phyloP scores from a whole-genome alignment of 2,113 vertebrate genomes.

The Leptocoma aspasia region DNA sequence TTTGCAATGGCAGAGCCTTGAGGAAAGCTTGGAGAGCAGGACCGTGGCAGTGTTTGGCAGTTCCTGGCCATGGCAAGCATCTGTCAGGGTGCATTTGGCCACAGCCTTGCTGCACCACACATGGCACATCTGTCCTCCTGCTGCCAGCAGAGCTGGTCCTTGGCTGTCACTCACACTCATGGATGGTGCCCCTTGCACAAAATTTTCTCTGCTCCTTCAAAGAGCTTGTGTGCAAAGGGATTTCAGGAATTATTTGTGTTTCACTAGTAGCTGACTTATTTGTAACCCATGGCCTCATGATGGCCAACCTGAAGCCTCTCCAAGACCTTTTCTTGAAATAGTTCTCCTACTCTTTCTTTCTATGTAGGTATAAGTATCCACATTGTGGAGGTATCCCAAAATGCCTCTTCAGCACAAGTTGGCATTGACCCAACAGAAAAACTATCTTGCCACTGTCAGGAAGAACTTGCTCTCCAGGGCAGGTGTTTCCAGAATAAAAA shows the following conservation, averaged over 20 bases:
- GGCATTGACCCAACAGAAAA: background rate
- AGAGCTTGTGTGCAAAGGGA: background rate
- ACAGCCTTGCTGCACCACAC: background rate
- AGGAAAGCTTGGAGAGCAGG: background rate
- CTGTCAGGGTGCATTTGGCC: accelerated
- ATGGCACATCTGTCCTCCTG: background rate
- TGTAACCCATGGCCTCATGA: background rate
- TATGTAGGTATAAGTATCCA: background rate
- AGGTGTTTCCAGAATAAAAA: background rate
- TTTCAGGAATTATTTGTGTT: background rate
- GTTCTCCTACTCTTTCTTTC: background rate
- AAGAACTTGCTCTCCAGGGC: background rate
- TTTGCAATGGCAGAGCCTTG: background rate
- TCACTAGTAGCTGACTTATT: background rate
- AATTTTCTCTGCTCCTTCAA: background rate
- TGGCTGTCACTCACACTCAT: background rate
- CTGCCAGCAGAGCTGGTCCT: background rate
- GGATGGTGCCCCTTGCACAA: background rate
- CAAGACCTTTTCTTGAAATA: background rate
- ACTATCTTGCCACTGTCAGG: background rate
- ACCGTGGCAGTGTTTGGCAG: background rate
- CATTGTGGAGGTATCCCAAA: background rate
- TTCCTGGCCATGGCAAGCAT: background rate
- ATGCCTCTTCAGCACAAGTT: background rate
- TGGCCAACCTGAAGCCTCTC: background rate